Evolutionary conservation across 1,140 invertebrate genomes (phyloP), one percentile per base, ranked within the genome.

Genomic region (Anagrus nilaparvatae): DNA sequence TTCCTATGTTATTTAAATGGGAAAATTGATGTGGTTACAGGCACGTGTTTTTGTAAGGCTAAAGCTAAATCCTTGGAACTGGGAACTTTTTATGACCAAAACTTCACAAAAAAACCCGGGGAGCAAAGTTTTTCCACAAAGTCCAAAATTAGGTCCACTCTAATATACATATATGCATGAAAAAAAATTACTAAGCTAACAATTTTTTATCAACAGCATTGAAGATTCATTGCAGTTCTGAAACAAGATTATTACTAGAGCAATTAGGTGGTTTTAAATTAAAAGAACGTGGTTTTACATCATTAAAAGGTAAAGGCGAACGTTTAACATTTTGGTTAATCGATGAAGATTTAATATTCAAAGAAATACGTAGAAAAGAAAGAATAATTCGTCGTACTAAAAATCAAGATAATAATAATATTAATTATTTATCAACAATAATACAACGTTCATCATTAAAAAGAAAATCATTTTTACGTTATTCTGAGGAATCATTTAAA

Each of bases 291-390:
- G 90, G 90, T 0, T 48, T 85, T 2, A 77, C 92, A 1, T 65
- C 74, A 1, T 84, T 93, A 76, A 94, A 95, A 65, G 90, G 87
- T 6, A 89, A 89, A 61, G 83, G 83, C 0, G 79, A 87, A 20
- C 79, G 86, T 51, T 56, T 80, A 31, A 94, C 90, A 2, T 94
- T 84, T 61, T 96, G 88, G 87, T 56, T 96, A 19, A 60, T 79
- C 8, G 85, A 84, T 0, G 87, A 90, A 57, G 81, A 88, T 38
- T 56, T 70, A 10, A 56, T 65, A 8, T 67, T 72, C 6, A 66
- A 73, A 2, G 61, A 67, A 2, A 56, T 63, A 3, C 69, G 80
- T 0, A 71, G 59, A 19, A 65, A 70, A 10, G 71, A 76, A 17
- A 58, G 77, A 8, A 63, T 69, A 6, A 66, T 64, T 10, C 51